A percentile compares a stretch with the other conserved stretches of the same genome.
Conservation (phyloP, 2,888 invertebrate species). For the Teinopalpus imperialis region DNA sequence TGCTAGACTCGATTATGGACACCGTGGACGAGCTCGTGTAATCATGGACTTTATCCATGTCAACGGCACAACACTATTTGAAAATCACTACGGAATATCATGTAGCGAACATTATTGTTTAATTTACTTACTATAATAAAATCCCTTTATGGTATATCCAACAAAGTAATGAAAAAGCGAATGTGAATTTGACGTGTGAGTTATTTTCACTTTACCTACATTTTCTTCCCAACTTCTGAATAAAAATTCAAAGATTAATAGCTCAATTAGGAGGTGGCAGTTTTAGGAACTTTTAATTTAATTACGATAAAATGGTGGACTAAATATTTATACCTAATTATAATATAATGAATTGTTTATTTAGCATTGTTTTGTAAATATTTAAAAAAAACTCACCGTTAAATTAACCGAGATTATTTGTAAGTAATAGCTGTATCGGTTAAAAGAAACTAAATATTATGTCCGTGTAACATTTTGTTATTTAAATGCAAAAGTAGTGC, state of each 20-base stretch:
- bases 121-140: background rate
- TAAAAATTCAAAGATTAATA: too few relatives aligned
- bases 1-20: conserved; percentile 49
- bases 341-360: too few relatives aligned
- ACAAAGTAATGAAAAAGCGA: background rate
- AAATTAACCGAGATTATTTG: too few relatives aligned
- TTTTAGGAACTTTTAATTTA: background rate
- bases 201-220: too few relatives aligned
- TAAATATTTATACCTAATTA: too few relatives aligned
- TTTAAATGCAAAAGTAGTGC: background rate
- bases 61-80: conserved; percentile 13
- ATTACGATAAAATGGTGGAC: conserved; percentile 3
- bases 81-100: background rate
- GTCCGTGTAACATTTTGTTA: too few relatives aligned
- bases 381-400: too few relatives aligned
- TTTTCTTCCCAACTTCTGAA: too few relatives aligned
- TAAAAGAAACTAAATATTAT: too few relatives aligned
- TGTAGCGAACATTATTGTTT: background rate
- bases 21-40: conserved; percentile 48
- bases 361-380: too few relatives aligned
- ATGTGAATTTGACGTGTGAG: background rate
- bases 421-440: too few relatives aligned
- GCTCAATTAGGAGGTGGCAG: background rate
- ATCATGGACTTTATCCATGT: conserved; percentile 39
- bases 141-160: background rate